These are phyloP conservation scores for Panorpa germanica DNA, from an alignment of 2,888 invertebrate genomes.

Conservation along the genomic window DNA sequence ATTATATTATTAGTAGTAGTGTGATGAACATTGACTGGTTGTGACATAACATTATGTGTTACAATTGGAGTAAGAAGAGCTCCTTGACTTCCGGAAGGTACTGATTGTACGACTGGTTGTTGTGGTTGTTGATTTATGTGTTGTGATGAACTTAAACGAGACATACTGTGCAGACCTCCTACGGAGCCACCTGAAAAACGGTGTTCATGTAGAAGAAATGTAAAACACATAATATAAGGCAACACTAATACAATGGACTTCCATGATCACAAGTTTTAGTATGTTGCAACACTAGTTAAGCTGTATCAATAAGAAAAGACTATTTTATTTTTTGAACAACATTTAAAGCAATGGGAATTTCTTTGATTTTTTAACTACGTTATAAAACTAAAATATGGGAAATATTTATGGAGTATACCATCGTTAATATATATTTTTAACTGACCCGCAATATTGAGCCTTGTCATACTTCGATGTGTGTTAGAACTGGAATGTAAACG, in stretches of 20 bases:
- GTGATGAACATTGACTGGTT: no score
- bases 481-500: slow-evolving; percentile 49
- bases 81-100: no score
- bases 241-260: slow-evolving; percentile 10
- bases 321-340: no score
- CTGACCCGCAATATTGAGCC: slow-evolving; percentile 49
- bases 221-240: slow-evolving; percentile 9
- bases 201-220: slow-evolving; percentile 2
- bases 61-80: no score
- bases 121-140: slow-evolving; percentile 51
- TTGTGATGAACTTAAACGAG: slow-evolving; percentile 57
- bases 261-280: not conserved
- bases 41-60: no score
- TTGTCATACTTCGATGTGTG: slow-evolving; percentile 60
- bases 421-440: slow-evolving; percentile 7
- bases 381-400: slow-evolving; percentile 9
- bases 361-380: no score
- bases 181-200: slow-evolving; percentile 41
- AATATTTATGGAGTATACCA: slow-evolving; percentile 6
- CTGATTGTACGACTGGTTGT: no score
- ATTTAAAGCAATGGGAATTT: no score
- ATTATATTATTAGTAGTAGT: no score
- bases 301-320: no score
- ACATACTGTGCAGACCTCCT: slow-evolving; percentile 67
- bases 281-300: no score